These are phyloP conservation scores for Cataglyphis albicans DNA, from an alignment of 2,888 invertebrate genomes.

Conservation along the genomic window DNA sequence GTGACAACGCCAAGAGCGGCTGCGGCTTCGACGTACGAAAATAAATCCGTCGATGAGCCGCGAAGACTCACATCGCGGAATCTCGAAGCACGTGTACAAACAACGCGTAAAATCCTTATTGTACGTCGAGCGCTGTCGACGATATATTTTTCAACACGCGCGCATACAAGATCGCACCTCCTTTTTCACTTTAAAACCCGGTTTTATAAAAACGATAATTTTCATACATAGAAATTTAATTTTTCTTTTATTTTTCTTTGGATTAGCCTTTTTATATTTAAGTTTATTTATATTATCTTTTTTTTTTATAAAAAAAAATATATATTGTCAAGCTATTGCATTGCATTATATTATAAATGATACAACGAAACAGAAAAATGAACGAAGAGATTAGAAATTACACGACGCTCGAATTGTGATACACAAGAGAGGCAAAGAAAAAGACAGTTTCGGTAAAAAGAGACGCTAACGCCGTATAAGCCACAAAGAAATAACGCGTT, in stretches of 20 bases:
- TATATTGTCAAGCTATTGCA: not conserved
- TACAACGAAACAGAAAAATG: not conserved
- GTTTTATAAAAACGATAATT: not conserved
- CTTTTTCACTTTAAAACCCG: not conserved
- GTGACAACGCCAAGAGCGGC: constrained; percentile 67
- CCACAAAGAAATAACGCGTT: constrained; percentile 45
- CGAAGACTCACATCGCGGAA: constrained; percentile 59
- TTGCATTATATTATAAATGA: not conserved
- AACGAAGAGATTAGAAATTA: not conserved
- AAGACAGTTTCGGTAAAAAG: constrained; percentile 39
- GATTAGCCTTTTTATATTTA: not conserved
- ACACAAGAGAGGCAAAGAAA: constrained; percentile 8
- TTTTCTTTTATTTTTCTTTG: not conserved
- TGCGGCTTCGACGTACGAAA: constrained; percentile 68
- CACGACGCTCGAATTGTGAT: constrained; percentile 44
- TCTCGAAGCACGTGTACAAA: constrained; percentile 71
- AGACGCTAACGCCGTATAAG: constrained; percentile 51
- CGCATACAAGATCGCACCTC: not conserved
- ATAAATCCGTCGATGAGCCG: constrained; percentile 70
- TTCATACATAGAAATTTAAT: not conserved
- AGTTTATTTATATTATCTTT: not conserved
- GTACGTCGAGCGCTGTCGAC: constrained; percentile 30
- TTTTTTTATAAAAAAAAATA: not conserved
- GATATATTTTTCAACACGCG: not conserved
- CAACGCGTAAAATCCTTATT: constrained; percentile 61